Evolutionary conservation across 1,140 invertebrate genomes (phyloP), one percentile per base, ranked within the genome.

Genomic region (Saccostrea echinata): DNA sequence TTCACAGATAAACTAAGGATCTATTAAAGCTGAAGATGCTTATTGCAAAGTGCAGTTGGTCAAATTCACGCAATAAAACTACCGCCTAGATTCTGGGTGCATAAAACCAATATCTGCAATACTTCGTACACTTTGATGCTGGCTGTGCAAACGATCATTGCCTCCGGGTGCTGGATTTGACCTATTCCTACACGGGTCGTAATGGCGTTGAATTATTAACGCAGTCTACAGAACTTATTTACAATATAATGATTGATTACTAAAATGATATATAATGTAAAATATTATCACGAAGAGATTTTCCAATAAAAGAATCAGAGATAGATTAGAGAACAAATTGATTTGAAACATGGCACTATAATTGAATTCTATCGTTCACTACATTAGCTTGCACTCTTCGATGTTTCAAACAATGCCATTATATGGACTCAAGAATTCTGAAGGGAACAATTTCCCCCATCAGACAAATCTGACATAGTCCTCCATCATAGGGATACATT

Each of bases 291-390:
- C 43, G 43, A 43, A 43, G 43, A 43, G 43, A 43, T 43, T 43
- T n/a, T 43, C 43, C 43, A 43, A 43, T 64, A 21, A 64, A 64
- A 64, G 16, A 21, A n/a, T 64, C 57, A 18, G 57, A 11, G 27
- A 16, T 76, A 76, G 68, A 76, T 76, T 30, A 30, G 9, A 76
- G 8, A 76, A 76, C 27, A 13, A 76, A 76, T 76, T 76, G 68
- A 76, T 76, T 76, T 30, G 68, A 30, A 30, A 76, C 27, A 33
- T 9, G 13, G 24, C 30, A 30, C 68, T 11, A 12, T 76, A 27
- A 61, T 6, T 30, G 30, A 76, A 16, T 76, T 33, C 24, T 33
- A 12, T 30, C 13, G 30, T 76, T 30, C 27, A 1, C 27, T 33
- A 30, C 27, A 30, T 18, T 33, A 30, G 30, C 27, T 33, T 33